phyloP scores from a whole-genome alignment of 2,113 vertebrate species.

The Leptobrachium ailaonicum region DNA sequence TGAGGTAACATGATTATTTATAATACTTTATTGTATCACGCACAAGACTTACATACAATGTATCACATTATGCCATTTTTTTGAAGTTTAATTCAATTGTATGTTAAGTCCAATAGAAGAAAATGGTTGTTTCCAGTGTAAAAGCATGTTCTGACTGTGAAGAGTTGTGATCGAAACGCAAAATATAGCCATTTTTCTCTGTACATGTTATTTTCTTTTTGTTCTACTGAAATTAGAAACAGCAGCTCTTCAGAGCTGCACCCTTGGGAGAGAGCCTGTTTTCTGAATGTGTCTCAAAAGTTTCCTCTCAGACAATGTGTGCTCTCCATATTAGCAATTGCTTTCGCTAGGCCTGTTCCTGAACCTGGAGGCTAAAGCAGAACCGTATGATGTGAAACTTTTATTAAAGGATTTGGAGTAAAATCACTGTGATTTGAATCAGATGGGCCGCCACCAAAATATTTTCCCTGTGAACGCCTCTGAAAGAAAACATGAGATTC shows the following conservation, averaged over 20 bases:
- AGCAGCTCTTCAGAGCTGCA: constrained; percentile 8
- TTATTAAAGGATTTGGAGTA: constrained; percentile 46
- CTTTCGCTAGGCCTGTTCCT: constrained; percentile 26
- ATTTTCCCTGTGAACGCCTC: constrained; percentile 22
- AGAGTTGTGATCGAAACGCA: no score
- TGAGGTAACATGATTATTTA: no score
- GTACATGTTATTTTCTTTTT: constrained; percentile 11
- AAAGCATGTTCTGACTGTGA: no score
- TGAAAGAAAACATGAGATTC: constrained; percentile 41
- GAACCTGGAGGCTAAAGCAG: constrained; percentile 39
- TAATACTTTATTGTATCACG: no score
- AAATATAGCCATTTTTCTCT: background rate
- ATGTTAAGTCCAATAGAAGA: no score
- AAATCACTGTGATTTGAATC: constrained; percentile 38
- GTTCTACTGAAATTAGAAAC: constrained; percentile 36
- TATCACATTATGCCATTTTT: no score
- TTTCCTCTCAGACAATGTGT: constrained; percentile 20
- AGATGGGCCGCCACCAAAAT: constrained; percentile 41
- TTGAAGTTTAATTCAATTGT: no score
- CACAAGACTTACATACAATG: no score
- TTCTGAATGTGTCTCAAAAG: constrained; percentile 20
- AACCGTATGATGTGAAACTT: constrained; percentile 43
- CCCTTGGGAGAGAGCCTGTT: constrained; percentile 21
- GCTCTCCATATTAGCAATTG: constrained; percentile 23
- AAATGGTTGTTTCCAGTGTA: no score